Evolutionary conservation across 1,140 invertebrate genomes (phyloP), one percentile per base, ranked within the genome.

Genomic region (Harpegnathos saltator): DNA sequence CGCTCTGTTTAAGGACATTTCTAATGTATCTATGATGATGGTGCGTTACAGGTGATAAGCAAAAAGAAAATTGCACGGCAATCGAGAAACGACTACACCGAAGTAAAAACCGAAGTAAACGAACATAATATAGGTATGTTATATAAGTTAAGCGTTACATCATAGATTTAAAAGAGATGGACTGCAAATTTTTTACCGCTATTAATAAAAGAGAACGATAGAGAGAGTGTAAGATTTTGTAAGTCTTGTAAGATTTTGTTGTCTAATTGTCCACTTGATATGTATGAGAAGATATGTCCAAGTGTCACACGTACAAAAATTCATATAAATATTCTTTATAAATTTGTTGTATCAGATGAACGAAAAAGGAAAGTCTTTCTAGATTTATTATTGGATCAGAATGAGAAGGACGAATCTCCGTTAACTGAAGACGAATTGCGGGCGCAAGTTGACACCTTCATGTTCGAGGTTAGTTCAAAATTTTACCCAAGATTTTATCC

Each of bases 371-470:
- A 93, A 89, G 94, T 94, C 15, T 97, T 98, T 88, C 91, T 98
- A 68, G 97, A 98, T 94, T 92, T 97, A 66, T 90, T 98, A 22
- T 91, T 98, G 15, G 95, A 96, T 83, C 93, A 95, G 58, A 95
- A 94, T 54, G 90, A 90, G 33, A 92, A 94, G 26, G 94, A 95
- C 78, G 95, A 94, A n/a, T 92, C 93, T 44, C 91, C 93, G 0
- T 91, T 97, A 33, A 95, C 95, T 17, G 95, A 97, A 85, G 90
- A 95, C 56, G 96, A 97, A 89, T 96, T 98, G 14, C 90, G 95
- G 77, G 96, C 97, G 92, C 96, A 97, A 94, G 96, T 97, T 0
- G 96, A 97, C 82, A 97, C 97, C 0, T 97, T 97, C 89, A 97
- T 97, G 95, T 97, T 97, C 94, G 96, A 95, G 93, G 97, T 97